Evolutionary conservation across 2,113 vertebrate species (phyloP), one percentile per base, ranked within the genome.

Genomic region (Rhegmatorhina hoffmannsi): DNA sequence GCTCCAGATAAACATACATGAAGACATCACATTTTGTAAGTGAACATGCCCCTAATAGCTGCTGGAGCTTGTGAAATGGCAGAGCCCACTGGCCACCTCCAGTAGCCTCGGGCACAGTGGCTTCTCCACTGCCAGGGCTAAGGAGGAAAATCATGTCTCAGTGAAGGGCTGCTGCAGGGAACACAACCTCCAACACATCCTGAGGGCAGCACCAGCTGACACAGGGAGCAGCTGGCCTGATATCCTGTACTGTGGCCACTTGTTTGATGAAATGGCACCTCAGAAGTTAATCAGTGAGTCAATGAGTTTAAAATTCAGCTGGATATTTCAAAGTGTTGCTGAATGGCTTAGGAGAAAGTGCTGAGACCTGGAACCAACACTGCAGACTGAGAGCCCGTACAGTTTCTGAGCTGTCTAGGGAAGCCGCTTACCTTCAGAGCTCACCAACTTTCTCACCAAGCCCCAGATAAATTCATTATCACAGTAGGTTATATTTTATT

Each of bases 191-290:
- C 59, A 17, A 17, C 67, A 40, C 29, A 21, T 40, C 66, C 44
- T 38, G 56, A 60, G 5, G 31, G 29, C 90, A 56, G 68, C 68
- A 69, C 5, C 40, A 17, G 3, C 1, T 11, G 38, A 26, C 9
- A 1, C 34, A 69, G 68, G 4, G 9, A 17, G 24, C 14, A 26
- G 29, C 20, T 81, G 64, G 58, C 52, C 58, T 14, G 31, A 6
- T 16, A n/a, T 46, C 31, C 59, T 52, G 25, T 8, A 23, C 12
- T 58, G 55, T 0, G 0, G 29, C 74, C 38, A 49, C 0, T 0
- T 1, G 1, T 11, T n/a, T 11, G 33, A 7, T 62, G 47, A 33
- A 72, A 50, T 17, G 31, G 21, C 47, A 53, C 17, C 40, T 89
- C 68, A 49, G 46, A 40, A 53, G 70, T 33, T 82, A 62, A 67